Percentiles rank a stretch among this genome's conserved stretches.
Conservation (phyloP, 2,797 vertebrate species). For the Tachyglossus aculeatus region DNA sequence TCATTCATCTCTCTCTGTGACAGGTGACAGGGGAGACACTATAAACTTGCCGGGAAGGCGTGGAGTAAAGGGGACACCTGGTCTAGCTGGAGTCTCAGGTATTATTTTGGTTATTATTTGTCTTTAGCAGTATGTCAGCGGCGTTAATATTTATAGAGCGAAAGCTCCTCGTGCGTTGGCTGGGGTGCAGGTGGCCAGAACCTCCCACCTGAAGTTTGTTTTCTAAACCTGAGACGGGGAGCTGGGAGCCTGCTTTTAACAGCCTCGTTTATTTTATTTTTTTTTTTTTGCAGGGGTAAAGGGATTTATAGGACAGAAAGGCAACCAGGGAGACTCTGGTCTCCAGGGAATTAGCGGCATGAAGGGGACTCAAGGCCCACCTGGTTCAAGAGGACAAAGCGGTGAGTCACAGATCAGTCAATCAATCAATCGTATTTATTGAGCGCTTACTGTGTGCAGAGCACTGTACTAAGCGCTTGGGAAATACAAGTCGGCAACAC, state of each 20-base stretch:
- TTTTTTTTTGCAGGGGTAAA: constrained; percentile 68
- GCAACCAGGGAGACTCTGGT: constrained; percentile 66
- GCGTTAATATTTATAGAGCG: too few species aligned
- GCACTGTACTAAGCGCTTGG: too few species aligned
- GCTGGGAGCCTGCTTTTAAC: neutral
- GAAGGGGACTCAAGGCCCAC: constrained; percentile 79
- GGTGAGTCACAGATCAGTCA: constrained; percentile 72
- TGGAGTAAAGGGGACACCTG: constrained; percentile 85
- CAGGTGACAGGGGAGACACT: constrained; percentile 73
- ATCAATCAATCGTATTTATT: too few species aligned
- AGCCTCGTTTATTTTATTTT: too few species aligned
- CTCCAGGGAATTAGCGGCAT: constrained; percentile 71
- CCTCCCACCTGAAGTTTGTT: too few species aligned
- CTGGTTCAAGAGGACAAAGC: constrained; percentile 80
- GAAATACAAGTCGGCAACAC: too few species aligned
- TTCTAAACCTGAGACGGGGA: too few species aligned
- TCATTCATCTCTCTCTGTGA: neutral
- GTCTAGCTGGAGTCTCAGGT: constrained; percentile 82
- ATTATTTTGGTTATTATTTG: neutral
- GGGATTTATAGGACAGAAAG: constrained; percentile 72
- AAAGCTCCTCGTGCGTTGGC: too few species aligned
- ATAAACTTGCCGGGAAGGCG: constrained; percentile 83
- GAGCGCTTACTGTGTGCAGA: too few species aligned
- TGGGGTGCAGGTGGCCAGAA: too few species aligned
- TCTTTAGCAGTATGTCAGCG: too few species aligned